Evolutionary conservation across 1,140 invertebrate species (phyloP).

Genomic region (Lerema accius): DNA sequence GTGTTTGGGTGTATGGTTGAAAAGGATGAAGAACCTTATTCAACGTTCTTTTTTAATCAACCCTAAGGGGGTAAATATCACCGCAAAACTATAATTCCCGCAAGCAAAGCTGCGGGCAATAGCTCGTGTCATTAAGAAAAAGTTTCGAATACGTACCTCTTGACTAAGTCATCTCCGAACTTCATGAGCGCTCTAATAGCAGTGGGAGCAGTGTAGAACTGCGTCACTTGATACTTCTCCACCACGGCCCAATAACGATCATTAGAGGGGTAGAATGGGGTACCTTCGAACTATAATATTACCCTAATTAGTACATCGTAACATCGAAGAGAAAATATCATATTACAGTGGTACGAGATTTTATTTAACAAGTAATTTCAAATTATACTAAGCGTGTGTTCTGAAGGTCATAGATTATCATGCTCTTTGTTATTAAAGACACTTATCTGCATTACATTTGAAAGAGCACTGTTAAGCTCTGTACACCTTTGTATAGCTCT

Average conservation of each 20-base stretch:
- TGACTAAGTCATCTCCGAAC: constrained; percentile 87
- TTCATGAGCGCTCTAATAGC: constrained; percentile 98
- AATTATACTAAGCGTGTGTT: too few relatives aligned
- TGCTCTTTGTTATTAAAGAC: neutral
- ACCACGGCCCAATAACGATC: constrained; percentile 96
- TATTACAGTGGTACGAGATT: neutral
- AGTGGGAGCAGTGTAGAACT: constrained; percentile 99
- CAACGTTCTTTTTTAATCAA: too few relatives aligned
- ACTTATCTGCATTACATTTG: neutral
- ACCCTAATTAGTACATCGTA: too few relatives aligned
- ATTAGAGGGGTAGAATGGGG: constrained; percentile 94
- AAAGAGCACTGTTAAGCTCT: neutral
- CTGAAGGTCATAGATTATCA: constrained; percentile 18
- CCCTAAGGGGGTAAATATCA: too few relatives aligned
- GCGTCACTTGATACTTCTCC: constrained; percentile 96
- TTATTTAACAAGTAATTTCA: too few relatives aligned
- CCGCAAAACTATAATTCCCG: too few relatives aligned
- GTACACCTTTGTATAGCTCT: constrained; percentile 7
- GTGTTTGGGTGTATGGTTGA: too few relatives aligned
- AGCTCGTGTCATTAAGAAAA: neutral
- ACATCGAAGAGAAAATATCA: too few relatives aligned
- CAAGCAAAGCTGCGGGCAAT: too few relatives aligned
- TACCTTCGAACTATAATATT: constrained; percentile 95
- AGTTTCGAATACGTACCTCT: constrained; percentile 48
- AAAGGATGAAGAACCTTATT: too few relatives aligned